These are phyloP conservation scores for Drosophila melanosoma DNA, from an alignment of 2,888 invertebrate genomes.

Conservation along the genomic window DNA sequence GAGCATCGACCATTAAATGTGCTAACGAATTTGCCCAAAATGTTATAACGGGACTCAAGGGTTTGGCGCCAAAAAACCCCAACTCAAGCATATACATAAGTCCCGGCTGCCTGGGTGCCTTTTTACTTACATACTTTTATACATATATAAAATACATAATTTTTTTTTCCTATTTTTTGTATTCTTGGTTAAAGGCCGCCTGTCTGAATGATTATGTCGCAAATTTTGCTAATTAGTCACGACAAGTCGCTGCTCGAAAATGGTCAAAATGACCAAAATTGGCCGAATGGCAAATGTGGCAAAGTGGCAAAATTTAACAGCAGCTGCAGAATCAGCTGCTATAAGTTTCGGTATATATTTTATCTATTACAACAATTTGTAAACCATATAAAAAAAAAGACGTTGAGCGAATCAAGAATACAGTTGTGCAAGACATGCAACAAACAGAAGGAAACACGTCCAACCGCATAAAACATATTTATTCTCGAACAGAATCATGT, in stretches of 20 bases:
- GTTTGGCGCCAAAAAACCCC: slow-evolving; percentile 32
- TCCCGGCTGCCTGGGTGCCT: slow-evolving; percentile 5
- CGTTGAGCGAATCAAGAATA: background rate
- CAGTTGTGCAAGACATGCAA: background rate
- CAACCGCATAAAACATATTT: background rate
- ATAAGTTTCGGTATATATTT: slow-evolving; percentile 18
- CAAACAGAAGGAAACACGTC: background rate
- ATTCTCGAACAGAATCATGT: background rate
- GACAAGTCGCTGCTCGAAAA: slow-evolving; percentile 62
- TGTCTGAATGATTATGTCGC: slow-evolving; percentile 52
- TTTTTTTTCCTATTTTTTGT: slow-evolving; percentile 7
- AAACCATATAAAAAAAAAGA: too few relatives aligned
- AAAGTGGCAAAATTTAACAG: slow-evolving; percentile 28
- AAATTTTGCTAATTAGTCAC: slow-evolving; percentile 75
- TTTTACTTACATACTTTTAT: background rate
- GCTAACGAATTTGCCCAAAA: slow-evolving; percentile 19
- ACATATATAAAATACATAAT: background rate
- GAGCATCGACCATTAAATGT: slow-evolving; percentile 8
- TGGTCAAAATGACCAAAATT: slow-evolving; percentile 66
- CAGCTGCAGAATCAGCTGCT: slow-evolving; percentile 49
- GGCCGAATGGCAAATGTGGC: slow-evolving; percentile 52
- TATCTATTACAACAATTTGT: background rate
- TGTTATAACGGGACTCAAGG: slow-evolving; percentile 32
- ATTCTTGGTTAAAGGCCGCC: slow-evolving; percentile 15
- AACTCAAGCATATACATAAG: slow-evolving; percentile 5